These are phyloP conservation scores for Catharus minimus DNA, from an alignment of 2,113 vertebrate species.

Conservation along the genomic window DNA sequence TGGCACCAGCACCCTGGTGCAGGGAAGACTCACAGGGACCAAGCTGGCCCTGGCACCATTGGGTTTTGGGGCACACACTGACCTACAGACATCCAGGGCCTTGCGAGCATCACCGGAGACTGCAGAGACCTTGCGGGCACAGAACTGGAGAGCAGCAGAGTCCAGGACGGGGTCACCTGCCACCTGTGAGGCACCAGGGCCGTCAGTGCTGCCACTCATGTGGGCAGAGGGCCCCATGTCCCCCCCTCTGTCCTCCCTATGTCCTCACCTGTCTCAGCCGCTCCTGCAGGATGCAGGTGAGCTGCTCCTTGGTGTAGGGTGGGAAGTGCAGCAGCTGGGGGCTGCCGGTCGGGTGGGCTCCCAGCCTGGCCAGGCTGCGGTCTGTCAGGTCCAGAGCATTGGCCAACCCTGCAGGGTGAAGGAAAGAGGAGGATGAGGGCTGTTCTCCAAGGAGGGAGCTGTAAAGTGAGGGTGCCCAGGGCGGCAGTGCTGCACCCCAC, in stretches of 20 bases:
- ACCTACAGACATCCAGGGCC: constrained; percentile 95
- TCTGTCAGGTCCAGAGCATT: constrained; percentile 94
- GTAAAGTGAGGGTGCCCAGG: not conserved
- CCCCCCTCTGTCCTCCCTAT: fast-evolving
- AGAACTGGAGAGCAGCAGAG: constrained; percentile 88
- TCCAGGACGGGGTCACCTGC: constrained; percentile 82
- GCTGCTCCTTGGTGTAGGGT: constrained; percentile 89
- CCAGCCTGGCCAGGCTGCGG: constrained; percentile 84
- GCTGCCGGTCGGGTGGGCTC: constrained; percentile 73
- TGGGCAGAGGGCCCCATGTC: not conserved
- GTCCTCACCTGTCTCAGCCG: constrained; percentile 80
- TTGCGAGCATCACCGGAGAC: constrained; percentile 93
- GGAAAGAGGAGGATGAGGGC: not conserved
- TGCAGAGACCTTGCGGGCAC: constrained; percentile 91
- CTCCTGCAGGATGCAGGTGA: constrained; percentile 85
- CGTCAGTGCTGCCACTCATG: fast-evolving
- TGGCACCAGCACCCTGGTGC: fast-evolving
- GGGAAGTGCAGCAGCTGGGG: constrained; percentile 88
- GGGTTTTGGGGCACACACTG: constrained; percentile 13
- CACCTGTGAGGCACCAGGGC: constrained; percentile 65
- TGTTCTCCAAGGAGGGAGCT: not conserved
- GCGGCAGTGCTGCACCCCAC: not conserved
- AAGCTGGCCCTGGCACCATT: not conserved
- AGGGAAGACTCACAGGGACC: not conserved
- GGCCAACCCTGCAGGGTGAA: constrained; percentile 79